phyloP scores from a whole-genome alignment of 2,888 invertebrate genomes.

The Theretra japonica region DNA sequence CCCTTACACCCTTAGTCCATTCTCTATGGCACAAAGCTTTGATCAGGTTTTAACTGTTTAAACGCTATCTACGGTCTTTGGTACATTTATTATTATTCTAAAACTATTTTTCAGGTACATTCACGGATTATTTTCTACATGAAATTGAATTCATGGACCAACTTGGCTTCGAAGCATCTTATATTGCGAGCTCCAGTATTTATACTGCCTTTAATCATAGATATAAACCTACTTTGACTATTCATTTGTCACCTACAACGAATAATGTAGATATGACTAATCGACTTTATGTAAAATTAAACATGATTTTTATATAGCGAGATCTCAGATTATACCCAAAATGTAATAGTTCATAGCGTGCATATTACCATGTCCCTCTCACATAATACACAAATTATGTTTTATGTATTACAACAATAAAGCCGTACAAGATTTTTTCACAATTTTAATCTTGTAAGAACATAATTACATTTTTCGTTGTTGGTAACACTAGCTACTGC shows the following conservation, averaged over 20 bases:
- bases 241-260: neutral
- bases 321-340: no score
- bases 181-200: neutral
- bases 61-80: neutral
- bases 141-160: neutral
- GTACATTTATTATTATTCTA: constrained; percentile 17
- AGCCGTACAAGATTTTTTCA: no score
- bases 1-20: no score
- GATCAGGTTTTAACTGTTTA: neutral
- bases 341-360: no score
- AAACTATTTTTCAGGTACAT: constrained; percentile 26
- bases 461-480: no score
- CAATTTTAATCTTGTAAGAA: no score
- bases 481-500: no score
- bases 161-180: neutral
- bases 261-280: neutral
- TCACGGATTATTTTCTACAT: constrained; percentile 23
- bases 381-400: no score
- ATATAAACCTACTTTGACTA: neutral
- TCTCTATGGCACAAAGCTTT: neutral
- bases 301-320: no score
- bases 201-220: neutral
- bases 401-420: no score
- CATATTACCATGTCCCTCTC: no score
- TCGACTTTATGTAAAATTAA: neutral